A percentile compares a stretch with the other conserved stretches of the same genome.
These are phyloP conservation scores for Elgaria multicarinata DNA, from an alignment of 2,113 vertebrate species.

Conservation along the genomic window DNA sequence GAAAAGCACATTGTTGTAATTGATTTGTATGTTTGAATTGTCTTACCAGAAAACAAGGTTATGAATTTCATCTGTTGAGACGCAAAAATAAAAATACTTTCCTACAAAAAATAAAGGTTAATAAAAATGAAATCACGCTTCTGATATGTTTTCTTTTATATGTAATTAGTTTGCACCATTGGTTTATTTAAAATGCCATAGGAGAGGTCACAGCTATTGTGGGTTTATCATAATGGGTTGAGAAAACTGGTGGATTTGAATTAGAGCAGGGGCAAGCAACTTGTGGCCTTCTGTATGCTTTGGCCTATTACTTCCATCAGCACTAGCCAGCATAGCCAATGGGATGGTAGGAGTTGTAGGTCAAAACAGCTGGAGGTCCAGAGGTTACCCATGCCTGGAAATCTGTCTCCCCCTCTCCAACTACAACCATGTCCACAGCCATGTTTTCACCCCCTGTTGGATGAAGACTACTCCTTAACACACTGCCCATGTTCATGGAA, in stretches of 20 bases:
- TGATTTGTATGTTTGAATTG: conserved; percentile 77
- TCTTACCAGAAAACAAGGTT: conserved; percentile 75
- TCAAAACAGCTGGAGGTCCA: no score
- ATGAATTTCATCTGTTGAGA: conserved; percentile 72
- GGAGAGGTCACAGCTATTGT: background rate
- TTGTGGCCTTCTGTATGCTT: no score
- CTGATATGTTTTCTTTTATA: conserved; percentile 1
- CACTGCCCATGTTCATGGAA: background rate
- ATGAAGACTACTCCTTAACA: no score
- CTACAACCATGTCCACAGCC: background rate
- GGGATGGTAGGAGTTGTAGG: no score
- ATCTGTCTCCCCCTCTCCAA: background rate
- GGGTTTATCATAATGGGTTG: background rate
- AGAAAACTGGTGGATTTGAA: background rate
- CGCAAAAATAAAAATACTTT: conserved; percentile 74
- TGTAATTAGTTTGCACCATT: background rate
- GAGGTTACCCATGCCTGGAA: no score
- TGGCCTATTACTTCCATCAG: no score
- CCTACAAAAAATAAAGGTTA: conserved; percentile 52
- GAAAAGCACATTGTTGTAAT: conserved; percentile 76
- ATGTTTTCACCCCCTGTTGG: background rate
- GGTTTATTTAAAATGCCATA: background rate
- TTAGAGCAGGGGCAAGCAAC: background rate
- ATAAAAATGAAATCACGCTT: conserved; percentile 31
- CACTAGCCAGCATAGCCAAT: no score